Base-by-base conservation (phyloP, 1,140 invertebrate species). In the Penaeus chinensis region DNA sequence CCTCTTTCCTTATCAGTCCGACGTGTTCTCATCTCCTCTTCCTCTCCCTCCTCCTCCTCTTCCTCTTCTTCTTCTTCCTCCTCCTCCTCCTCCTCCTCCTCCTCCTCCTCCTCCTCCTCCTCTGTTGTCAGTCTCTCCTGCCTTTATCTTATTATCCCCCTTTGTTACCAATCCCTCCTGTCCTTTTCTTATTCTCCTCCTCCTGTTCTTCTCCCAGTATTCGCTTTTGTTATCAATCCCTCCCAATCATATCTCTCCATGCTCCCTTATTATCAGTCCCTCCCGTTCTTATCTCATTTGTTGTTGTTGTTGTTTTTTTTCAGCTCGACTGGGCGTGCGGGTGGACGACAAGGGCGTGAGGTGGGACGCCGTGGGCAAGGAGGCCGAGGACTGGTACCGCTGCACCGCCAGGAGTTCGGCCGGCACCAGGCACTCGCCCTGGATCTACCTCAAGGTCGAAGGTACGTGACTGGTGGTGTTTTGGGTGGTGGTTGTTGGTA, bases 361-460 rank as follows among this genome's bases (percentile, higher is more conserved):
- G 32, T 82, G 79, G 79, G 61, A 63, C 20, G 37, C 60, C 20
- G 85, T 87, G 27, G 61, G 71, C 0, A 87, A 87, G 69, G 66
- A 87, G 18, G 85, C 74, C 8, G 85, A 87, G 54, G 85, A 61
- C 11, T 63, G 3, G 66, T 87, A 87, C 80, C 24, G 80, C 11
- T 87, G 85, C 32, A 82, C 80, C 13, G 85, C 85, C 60, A 80
- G 74, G 65, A 87, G 79, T 82, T 16, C 79, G 3, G 71, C 27
- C 22, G 80, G 79, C 24, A 27, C 80, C 8, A 66, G 60, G 20
- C 85, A 87, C 85, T 87, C 85, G 3, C 24, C 54, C 11, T 87
- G 79, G 79, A 80, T 76, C 22, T 76, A 82, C 66, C 85, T 87
- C 79, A 82, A 82, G 60, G 79, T 87, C 11, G 60, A 82, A 37